A percentile compares a stretch with the other conserved stretches of the same genome.
phyloP scores from a whole-genome alignment of 2,113 vertebrate species.

The Tragulus kanchil region DNA sequence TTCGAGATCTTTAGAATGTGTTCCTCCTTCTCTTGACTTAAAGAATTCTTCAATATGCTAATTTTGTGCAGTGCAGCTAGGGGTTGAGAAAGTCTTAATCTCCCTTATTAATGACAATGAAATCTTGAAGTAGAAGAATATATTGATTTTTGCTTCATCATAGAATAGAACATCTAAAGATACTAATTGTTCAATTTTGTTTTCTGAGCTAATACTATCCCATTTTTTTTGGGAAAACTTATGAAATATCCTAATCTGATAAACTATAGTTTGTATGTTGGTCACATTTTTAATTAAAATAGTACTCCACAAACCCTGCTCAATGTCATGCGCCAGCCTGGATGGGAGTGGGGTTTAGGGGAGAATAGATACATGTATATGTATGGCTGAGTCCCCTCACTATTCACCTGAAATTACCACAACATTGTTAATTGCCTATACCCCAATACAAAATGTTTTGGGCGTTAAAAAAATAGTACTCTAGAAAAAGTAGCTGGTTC shows the following conservation, averaged over 20 bases:
- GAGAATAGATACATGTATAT: not conserved
- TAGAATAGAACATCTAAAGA: not conserved
- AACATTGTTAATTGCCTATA: not conserved
- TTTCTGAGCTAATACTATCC: no score
- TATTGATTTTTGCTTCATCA: not conserved
- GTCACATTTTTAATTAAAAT: not conserved
- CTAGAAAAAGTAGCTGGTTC: not conserved
- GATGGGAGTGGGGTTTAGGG: not conserved
- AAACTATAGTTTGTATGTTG: not conserved
- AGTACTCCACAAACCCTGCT: not conserved
- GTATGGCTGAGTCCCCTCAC: not conserved
- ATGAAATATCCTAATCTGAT: not conserved
- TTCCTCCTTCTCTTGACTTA: not conserved
- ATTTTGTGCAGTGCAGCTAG: not conserved
- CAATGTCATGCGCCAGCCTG: not conserved
- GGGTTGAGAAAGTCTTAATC: not conserved
- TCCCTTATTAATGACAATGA: not conserved
- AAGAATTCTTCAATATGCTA: not conserved
- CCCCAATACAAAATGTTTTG: not conserved
- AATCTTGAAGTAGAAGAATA: not conserved
- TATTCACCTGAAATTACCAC: not conserved
- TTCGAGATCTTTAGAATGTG: not conserved
- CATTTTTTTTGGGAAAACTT: not conserved
- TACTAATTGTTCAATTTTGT: no score
- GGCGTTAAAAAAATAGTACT: not conserved